phyloP scores from a whole-genome alignment of 2,888 invertebrate species.

The Drosophila bunnanda region DNA sequence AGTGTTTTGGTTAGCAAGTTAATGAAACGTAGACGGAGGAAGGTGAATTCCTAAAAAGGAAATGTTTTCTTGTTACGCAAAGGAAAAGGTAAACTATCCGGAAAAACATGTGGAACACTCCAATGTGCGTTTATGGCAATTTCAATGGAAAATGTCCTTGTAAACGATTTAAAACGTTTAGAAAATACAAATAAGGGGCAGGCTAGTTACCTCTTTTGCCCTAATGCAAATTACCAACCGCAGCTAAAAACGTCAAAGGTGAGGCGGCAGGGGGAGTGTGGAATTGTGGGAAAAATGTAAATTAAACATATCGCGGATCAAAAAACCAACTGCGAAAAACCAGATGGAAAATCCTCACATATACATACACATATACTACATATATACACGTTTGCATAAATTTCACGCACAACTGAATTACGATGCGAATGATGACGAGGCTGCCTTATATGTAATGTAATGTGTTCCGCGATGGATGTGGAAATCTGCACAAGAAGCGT shows the following conservation, averaged over 20 bases:
- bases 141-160: no score
- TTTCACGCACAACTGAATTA: conserved; percentile 55
- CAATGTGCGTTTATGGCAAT: no score
- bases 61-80: neutral
- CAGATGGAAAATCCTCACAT: conserved; percentile 25
- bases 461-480: conserved; percentile 45
- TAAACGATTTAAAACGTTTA: neutral
- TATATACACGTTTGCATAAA: conserved; percentile 46
- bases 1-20: neutral
- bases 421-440: conserved; percentile 48
- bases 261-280: neutral
- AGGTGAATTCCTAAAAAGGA: neutral
- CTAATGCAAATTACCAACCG: conserved; percentile 26
- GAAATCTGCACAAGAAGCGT: conserved; percentile 70
- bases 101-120: neutral
- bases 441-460: conserved; percentile 40
- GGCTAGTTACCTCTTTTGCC: neutral
- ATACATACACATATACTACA: neutral
- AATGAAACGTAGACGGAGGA: neutral
- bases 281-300: conserved; percentile 32
- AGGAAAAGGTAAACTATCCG: neutral
- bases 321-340: conserved; percentile 38
- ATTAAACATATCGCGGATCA: conserved; percentile 44
- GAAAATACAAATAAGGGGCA: neutral
- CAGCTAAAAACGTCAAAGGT: conserved; percentile 31